Conservation (phyloP, 1,140 invertebrate genomes). For the Nasonia longicornis region DNA sequence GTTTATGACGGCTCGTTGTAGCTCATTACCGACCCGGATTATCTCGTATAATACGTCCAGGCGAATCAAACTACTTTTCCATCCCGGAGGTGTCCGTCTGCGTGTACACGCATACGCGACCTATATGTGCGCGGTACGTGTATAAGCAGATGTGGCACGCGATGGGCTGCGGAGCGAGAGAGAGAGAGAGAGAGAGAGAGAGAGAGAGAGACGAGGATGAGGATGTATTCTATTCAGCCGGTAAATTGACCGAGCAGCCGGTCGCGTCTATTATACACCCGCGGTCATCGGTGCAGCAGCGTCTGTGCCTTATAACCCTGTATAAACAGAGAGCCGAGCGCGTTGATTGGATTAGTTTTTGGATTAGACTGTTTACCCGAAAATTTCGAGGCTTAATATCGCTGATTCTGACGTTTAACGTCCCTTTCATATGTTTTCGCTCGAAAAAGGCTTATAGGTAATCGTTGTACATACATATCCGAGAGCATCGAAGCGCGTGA, state of each 20-base stretch:
- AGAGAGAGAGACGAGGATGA: not conserved
- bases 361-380: too few species aligned
- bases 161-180: too few species aligned
- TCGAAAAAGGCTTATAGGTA: too few species aligned
- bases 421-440: too few species aligned
- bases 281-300: too few species aligned
- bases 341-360: slow-evolving; percentile 1
- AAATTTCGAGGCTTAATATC: too few species aligned
- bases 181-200: too few species aligned
- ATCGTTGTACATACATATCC: too few species aligned
- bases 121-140: not conserved
- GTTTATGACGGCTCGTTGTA: slow-evolving; percentile 16
- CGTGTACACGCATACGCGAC: not conserved
- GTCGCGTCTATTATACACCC: not conserved
- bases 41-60: slow-evolving; percentile 11
- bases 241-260: slow-evolving; percentile 2
- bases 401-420: too few species aligned
- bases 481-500: too few species aligned
- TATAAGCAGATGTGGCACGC: not conserved
- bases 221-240: slow-evolving; percentile 7
- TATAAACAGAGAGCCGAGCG: too few species aligned
- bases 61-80: slow-evolving; percentile 20
- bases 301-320: not conserved
- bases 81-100: not conserved
- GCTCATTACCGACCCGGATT: slow-evolving; percentile 9